Evolutionary conservation across 2,797 vertebrate genomes (phyloP).

Genomic region (Leptoclinus maculatus): DNA sequence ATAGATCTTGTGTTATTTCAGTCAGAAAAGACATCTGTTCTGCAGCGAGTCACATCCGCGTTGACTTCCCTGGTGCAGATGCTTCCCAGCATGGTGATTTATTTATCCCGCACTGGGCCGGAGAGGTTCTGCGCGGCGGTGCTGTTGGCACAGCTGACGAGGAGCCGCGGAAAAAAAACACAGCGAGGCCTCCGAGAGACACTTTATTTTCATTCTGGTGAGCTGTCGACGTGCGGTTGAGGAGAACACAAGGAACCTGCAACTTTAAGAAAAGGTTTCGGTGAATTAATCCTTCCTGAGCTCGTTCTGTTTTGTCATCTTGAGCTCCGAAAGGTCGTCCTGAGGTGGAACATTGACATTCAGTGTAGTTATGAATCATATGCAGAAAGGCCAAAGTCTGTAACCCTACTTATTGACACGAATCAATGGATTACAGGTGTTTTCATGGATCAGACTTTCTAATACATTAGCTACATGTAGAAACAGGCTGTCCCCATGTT

Average conservation of each 20-base stretch:
- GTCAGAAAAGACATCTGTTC: conserved; percentile 71
- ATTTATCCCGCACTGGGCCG: conserved; percentile 47
- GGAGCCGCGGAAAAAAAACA: conserved; percentile 15
- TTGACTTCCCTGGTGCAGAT: conserved; percentile 68
- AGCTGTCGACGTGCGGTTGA: conserved; percentile 23
- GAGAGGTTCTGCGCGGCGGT: conserved; percentile 1
- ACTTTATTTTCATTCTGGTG: conserved; percentile 42
- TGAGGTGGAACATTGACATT: conserved; percentile 8
- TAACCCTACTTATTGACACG: background rate
- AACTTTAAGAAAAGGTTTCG: conserved; percentile 11
- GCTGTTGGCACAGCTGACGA: conserved; percentile 68
- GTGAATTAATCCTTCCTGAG: conserved; percentile 25
- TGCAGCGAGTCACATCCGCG: conserved; percentile 58
- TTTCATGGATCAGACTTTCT: background rate
- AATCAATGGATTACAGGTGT: background rate
- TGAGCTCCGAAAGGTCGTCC: conserved; percentile 18
- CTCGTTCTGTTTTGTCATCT: conserved; percentile 2
- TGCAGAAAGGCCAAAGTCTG: background rate
- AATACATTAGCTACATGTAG: background rate
- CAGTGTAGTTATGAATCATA: background rate
- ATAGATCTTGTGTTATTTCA: conserved; percentile 59
- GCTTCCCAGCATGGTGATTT: conserved; percentile 63
- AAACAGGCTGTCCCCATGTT: background rate
- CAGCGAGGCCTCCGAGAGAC: conserved; percentile 28
- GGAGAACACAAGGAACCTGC: background rate